Evolutionary conservation across 2,888 invertebrate genomes (phyloP).

Genomic region (Strigamia transsilvanica): DNA sequence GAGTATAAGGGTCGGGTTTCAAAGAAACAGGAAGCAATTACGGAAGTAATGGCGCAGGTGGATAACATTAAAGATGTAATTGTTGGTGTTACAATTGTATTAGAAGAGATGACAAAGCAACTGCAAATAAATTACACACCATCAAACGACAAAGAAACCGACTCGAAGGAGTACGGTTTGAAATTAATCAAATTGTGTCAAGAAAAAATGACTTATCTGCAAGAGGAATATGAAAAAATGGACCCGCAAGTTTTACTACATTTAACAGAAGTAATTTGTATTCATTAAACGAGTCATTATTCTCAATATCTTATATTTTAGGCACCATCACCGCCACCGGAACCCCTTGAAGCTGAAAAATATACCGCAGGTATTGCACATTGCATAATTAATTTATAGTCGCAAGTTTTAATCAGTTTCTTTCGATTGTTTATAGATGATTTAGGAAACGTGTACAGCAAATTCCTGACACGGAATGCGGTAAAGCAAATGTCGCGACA

Average conservation of each 20-base stretch:
- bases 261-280: conserved; percentile 18
- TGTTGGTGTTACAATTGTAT: conserved; percentile 5
- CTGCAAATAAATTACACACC: neutral
- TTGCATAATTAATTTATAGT: no score
- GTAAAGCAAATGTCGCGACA: conserved; percentile 49
- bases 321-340: neutral
- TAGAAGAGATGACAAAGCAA: conserved; percentile 10
- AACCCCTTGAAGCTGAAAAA: conserved; percentile 7
- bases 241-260: neutral
- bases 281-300: conserved; percentile 9
- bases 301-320: neutral
- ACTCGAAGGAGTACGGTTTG: neutral
- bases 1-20: conserved; percentile 5
- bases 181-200: neutral
- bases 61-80: conserved; percentile 6
- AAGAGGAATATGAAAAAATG: conserved; percentile 24
- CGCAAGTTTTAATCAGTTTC: neutral
- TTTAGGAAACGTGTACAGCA: conserved; percentile 23
- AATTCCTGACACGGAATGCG: conserved; percentile 46
- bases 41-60: neutral
- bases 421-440: conserved; percentile 1
- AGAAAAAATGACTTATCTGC: conserved; percentile 3
- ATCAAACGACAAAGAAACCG: neutral
- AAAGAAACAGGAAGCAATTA: conserved; percentile 1
- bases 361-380: neutral